Conservation (phyloP, 2,113 vertebrate species). For the Syrrhaptes paradoxus region DNA sequence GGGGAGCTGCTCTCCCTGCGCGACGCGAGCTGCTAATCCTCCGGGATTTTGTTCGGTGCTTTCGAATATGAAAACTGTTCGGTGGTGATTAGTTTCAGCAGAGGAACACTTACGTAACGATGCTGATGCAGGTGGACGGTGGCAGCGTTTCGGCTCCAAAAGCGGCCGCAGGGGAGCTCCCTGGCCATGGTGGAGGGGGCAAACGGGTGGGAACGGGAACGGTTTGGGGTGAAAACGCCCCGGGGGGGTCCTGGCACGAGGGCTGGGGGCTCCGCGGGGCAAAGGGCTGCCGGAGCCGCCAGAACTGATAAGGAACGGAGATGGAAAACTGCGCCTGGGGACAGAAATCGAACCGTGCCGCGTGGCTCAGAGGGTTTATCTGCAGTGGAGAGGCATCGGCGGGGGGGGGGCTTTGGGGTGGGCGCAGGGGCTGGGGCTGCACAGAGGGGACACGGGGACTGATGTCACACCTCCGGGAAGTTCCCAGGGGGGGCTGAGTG, state of each 20-base stretch:
- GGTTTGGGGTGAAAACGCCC: not conserved
- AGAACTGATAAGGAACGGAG: not conserved
- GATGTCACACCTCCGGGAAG: rapidly evolving
- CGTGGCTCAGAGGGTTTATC: rapidly evolving
- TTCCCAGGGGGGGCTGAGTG: not conserved
- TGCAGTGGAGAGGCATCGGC: rapidly evolving
- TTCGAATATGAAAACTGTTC: not conserved
- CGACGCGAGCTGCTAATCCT: not conserved
- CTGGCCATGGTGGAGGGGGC: not conserved
- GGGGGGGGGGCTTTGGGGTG: not conserved
- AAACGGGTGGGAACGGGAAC: not conserved
- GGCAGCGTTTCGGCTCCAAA: not conserved
- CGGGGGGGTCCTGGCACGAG: not conserved
- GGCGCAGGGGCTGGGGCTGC: not conserved
- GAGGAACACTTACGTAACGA: rapidly evolving
- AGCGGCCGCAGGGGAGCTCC: not conserved
- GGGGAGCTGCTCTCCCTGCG: not conserved
- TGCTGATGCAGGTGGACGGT: not conserved
- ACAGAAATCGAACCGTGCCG: rapidly evolving
- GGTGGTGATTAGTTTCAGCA: not conserved
- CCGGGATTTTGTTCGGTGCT: not conserved
- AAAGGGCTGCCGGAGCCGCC: rapidly evolving
- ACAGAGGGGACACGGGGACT: rapidly evolving
- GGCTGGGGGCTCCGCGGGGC: not conserved
- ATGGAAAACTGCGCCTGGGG: not conserved